phyloP scores from a whole-genome alignment of 2,888 invertebrate species.

The Lasioglossum figueresi region DNA sequence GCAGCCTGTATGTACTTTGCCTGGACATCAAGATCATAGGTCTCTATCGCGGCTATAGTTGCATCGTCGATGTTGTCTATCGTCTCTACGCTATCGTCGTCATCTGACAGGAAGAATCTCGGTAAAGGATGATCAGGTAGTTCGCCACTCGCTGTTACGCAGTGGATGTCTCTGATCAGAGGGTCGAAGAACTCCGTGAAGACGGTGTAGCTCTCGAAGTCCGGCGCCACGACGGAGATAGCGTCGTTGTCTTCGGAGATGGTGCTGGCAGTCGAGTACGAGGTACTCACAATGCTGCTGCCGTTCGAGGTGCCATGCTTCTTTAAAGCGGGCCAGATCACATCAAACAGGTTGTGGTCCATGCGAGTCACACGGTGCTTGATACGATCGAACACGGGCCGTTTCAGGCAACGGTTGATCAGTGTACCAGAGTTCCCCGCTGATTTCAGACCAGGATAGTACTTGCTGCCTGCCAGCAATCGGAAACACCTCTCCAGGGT shows the following conservation, averaged over 20 bases:
- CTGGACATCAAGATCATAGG: constrained; percentile 89
- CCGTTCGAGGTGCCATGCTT: constrained; percentile 86
- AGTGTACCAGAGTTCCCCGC: constrained; percentile 86
- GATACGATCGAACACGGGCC: constrained; percentile 89
- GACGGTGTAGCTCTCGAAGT: constrained; percentile 93
- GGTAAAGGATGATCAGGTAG: constrained; percentile 88
- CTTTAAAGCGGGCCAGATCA: constrained; percentile 95
- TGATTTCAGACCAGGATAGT: constrained; percentile 85
- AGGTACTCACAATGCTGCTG: constrained; percentile 85
- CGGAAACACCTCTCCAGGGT: constrained; percentile 91
- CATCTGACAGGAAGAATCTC: constrained; percentile 75
- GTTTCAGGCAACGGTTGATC: constrained; percentile 90
- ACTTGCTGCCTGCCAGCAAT: constrained; percentile 85
- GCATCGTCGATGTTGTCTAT: constrained; percentile 59
- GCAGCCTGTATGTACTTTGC: constrained; percentile 90
- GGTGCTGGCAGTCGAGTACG: constrained; percentile 48
- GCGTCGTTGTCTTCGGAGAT: constrained; percentile 86
- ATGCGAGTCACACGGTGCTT: constrained; percentile 91
- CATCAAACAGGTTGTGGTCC: constrained; percentile 94
- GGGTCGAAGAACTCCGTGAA: constrained; percentile 93
- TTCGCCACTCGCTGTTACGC: constrained; percentile 88
- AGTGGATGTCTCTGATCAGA: constrained; percentile 91
- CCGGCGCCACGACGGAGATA: constrained; percentile 92
- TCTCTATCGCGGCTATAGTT: constrained; percentile 68
- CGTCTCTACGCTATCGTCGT: constrained; percentile 50